Conservation (phyloP, 2,888 invertebrate genomes). For the Drosophila buzzatii region DNA sequence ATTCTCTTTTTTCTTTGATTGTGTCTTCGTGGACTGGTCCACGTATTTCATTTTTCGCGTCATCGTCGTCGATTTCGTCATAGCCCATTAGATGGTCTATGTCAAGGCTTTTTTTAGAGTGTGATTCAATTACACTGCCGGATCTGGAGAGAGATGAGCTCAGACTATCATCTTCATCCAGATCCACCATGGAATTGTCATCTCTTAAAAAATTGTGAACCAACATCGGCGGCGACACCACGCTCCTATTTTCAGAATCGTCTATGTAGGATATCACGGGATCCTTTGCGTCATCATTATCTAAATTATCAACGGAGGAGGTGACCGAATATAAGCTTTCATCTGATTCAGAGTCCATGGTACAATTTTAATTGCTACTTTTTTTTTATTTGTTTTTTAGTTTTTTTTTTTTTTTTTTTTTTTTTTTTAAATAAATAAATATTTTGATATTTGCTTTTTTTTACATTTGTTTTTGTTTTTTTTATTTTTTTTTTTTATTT, state of each 20-base stretch:
- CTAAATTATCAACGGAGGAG: too few relatives aligned
- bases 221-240: fast-evolving
- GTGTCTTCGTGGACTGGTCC: neutral
- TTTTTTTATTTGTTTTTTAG: too few relatives aligned
- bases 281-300: too few relatives aligned
- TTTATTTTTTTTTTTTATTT: neutral
- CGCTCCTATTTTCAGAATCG: neutral
- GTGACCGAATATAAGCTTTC: neutral
- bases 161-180: neutral
- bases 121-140: neutral
- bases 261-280: neutral
- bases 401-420: too few relatives aligned
- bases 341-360: neutral
- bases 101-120: neutral
- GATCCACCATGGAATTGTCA: neutral
- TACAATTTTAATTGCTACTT: neutral
- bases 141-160: neutral
- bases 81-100: neutral
- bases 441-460: neutral
- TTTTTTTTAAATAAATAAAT: too few relatives aligned
- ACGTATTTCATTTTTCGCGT: neutral
- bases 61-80: neutral
- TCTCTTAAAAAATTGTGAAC: fast-evolving
- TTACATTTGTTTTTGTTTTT: neutral
- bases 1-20: neutral